Base-by-base conservation (phyloP, 1,140 invertebrate species). In the Drosophila micromelanica region DNA sequence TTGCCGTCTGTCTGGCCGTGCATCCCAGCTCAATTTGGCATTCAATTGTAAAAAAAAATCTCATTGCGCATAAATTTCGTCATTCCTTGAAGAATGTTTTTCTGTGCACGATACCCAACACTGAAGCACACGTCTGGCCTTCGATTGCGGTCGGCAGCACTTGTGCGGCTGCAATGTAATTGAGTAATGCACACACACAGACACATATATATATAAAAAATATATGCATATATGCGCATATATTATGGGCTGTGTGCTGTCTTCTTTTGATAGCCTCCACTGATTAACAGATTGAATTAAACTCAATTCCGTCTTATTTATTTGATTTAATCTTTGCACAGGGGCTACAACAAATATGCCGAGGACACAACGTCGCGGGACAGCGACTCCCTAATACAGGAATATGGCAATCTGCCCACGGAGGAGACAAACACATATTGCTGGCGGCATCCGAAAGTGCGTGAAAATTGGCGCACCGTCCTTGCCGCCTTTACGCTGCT, bases 391-490 rank as follows among this genome's bases (percentile, higher is more conserved):
- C 93, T 96, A 13, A 96, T 97, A 72, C 95, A 96, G 84, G 95
- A 96, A 92, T 95, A 95, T 90, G 94, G 94, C 13, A 93, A 94
- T 85, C 92, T 94, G 35, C 92, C 91, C 57, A 93, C 93, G 62
- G 94, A 95, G 75, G 93, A 94, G 67, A 92, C 93, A 20, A 93
- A 91, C 64, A 91, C 92, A 90, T 94, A 95, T 67, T 97, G 96
- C 93, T 96, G 96, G 93, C 94, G 95, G 45, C 96, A 97, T 92
- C 96, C 96, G 2, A 96, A 97, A 93, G 95, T 97, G 23, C 92
- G 94, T 74, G 96, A 97, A 90, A 97, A 97, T 90, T 97, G 96
- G 96, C 95, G 96, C 90, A 96, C 96, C 75, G 96, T 97, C 4
- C 93, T 96, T 70, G 96, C 95, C 38, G 96, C 96, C 6, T 95